Evolutionary conservation across 2,797 vertebrate genomes (phyloP), one percentile per base, ranked within the genome.

Genomic region (Parauchenoglanis punctatus): DNA sequence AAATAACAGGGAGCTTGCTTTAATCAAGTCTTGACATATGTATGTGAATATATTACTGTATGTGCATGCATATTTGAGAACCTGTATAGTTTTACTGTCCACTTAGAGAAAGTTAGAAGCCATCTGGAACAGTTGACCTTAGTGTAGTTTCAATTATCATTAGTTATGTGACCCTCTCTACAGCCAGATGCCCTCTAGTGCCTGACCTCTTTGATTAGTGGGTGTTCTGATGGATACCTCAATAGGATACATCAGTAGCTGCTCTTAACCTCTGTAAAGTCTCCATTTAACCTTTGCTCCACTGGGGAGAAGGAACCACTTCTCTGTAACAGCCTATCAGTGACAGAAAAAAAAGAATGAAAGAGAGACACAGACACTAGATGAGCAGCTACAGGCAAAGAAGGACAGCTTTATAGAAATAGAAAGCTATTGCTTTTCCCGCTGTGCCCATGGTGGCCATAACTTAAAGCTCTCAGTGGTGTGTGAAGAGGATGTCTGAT

Each of bases 371-470:
- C 56, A 75, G 58, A 81, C 65, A 88, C 77, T 78, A 84, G 58
- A 89, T 87, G 63, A 85, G 77, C 86, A 83, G 86, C 85, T 81
- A n/a, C 52, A 87, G 86, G 84, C 65, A 84, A 70, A 67, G 70
- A 56, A 85, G 28, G 72, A 77, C 87, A 84, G 86, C 49, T 88
- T 52, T 87, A 85, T 83, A 87, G 87, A 89, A 88, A 88, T 72
- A 88, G 73, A 87, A 83, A 77, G 81, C 82, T 91, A 89, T 90
- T 84, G 31, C 63, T 85, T 89, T 91, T 82, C 52, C 28, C 20
- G 31, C 87, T 89, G 35, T 81, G 83, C 70, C 81, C 2, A 8
- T 25, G 82, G 88, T 85, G 85, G 88, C 68, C 86, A 67, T 73
- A 76, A 49, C 8, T 44, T 87, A 83, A 46, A 70, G 58, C 25